Conservation (phyloP, 2,113 vertebrate genomes). For the Symphodus melops region DNA sequence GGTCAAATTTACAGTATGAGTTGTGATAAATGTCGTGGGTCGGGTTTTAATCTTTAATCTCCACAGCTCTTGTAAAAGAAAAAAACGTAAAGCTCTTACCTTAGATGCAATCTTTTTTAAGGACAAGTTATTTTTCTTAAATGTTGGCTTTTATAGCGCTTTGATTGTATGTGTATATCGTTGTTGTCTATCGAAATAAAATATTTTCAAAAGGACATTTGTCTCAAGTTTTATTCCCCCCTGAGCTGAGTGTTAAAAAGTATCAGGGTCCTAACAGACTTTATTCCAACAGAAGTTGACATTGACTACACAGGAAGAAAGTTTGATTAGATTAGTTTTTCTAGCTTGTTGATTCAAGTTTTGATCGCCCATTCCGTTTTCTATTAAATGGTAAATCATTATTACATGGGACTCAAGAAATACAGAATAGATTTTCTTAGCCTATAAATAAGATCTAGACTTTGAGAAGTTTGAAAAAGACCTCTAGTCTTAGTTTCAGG, state of each 20-base stretch:
- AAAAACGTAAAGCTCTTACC: constrained; percentile 93
- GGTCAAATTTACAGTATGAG: constrained; percentile 72
- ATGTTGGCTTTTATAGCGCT: constrained; percentile 99
- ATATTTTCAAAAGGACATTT: constrained; percentile 93
- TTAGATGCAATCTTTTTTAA: constrained; percentile 99
- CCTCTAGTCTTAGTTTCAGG: no score
- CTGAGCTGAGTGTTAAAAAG: background rate
- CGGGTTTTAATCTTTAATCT: constrained; percentile 85
- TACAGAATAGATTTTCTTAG: no score
- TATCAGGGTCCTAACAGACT: background rate
- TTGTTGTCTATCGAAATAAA: constrained; percentile 95
- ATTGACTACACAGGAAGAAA: no score
- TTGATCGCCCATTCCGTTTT: no score
- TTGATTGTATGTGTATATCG: constrained; percentile 97
- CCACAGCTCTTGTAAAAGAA: constrained; percentile 82
- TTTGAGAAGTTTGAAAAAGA: no score
- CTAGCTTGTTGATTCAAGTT: no score
- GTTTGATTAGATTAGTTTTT: no score
- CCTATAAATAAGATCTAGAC: no score
- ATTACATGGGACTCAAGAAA: no score
- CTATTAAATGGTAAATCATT: no score
- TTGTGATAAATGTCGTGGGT: constrained; percentile 83
- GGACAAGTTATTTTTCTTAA: constrained; percentile 99
- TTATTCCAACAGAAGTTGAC: background rate
- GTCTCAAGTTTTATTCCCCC: constrained; percentile 27